Percentiles rank a stretch among this genome's conserved stretches.
Conservation (phyloP, 2,113 vertebrate species). For the Tragelaphus imberbis region DNA sequence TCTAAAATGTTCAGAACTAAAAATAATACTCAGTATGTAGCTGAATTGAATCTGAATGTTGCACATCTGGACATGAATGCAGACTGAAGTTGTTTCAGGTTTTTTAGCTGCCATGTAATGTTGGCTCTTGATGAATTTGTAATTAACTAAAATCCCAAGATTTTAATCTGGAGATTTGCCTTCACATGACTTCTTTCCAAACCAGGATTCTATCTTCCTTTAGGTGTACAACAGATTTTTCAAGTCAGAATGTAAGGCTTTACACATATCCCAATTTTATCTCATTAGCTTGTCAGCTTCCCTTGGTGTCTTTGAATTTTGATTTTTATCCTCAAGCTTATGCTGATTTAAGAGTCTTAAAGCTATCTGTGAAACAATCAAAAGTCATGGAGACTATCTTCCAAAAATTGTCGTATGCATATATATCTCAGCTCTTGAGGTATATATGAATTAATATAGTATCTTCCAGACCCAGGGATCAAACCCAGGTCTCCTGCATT, state of each 20-base stretch:
- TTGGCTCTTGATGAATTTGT: constrained; percentile 45
- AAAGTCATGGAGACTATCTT: neutral
- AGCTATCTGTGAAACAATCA: constrained; percentile 27
- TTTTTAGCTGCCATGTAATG: constrained; percentile 19
- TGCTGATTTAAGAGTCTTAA: neutral
- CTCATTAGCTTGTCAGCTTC: neutral
- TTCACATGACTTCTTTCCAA: constrained; percentile 41
- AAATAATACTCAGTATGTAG: constrained; percentile 17
- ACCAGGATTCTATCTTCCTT: constrained; percentile 27
- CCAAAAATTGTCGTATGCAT: constrained; percentile 1
- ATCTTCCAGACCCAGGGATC: neutral
- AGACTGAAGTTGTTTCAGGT: constrained; percentile 3
- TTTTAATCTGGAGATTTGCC: constrained; percentile 40
- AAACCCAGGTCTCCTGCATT: neutral
- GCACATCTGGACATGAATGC: constrained; percentile 38
- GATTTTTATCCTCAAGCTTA: constrained; percentile 13
- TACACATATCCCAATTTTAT: neutral
- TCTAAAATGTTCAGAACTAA: constrained; percentile 50
- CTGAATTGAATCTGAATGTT: constrained; percentile 31
- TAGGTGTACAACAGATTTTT: neutral
- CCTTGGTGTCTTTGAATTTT: constrained; percentile 26
- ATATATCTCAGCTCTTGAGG: neutral
- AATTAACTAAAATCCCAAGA: constrained; percentile 48
- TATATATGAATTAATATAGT: neutral
- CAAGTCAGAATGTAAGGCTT: constrained; percentile 5